These are phyloP conservation scores for Silurus asotus DNA, from an alignment of 2,113 vertebrate species.

Conservation along the genomic window DNA sequence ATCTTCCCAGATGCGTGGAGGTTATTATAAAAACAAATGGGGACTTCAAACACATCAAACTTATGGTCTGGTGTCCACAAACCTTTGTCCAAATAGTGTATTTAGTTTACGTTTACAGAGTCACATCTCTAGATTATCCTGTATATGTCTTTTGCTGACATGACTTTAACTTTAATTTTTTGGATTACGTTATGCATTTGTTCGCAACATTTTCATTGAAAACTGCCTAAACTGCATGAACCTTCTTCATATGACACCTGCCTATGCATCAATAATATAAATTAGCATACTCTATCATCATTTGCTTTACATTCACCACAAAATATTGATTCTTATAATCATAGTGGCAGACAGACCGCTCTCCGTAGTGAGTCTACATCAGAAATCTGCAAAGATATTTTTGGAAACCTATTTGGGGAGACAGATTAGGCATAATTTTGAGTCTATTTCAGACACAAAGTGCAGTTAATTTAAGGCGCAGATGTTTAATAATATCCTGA, in stretches of 20 bases:
- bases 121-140: too few species aligned
- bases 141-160: too few species aligned
- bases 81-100: too few species aligned
- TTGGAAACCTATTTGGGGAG: slow-evolving; percentile 1
- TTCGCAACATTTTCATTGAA: too few species aligned
- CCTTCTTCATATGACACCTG: not conserved
- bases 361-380: slow-evolving; percentile 8
- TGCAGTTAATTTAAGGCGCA: not conserved
- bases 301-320: not conserved
- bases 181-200: too few species aligned
- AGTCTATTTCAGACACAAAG: not conserved
- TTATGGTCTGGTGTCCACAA: too few species aligned
- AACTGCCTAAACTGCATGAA: too few species aligned
- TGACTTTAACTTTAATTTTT: too few species aligned
- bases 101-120: too few species aligned
- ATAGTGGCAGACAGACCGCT: not conserved
- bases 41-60: too few species aligned
- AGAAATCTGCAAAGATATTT: slow-evolving; percentile 11
- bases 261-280: not conserved
- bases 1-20: too few species aligned
- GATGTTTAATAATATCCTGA: slow-evolving; percentile 4
- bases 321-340: not conserved
- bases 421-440: not conserved
- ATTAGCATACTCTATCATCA: not conserved
- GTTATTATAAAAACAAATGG: too few species aligned